Evolutionary conservation across 2,113 vertebrate species (phyloP), one percentile per base, ranked within the genome.

Genomic region (Ibidorhyncha struthersii): DNA sequence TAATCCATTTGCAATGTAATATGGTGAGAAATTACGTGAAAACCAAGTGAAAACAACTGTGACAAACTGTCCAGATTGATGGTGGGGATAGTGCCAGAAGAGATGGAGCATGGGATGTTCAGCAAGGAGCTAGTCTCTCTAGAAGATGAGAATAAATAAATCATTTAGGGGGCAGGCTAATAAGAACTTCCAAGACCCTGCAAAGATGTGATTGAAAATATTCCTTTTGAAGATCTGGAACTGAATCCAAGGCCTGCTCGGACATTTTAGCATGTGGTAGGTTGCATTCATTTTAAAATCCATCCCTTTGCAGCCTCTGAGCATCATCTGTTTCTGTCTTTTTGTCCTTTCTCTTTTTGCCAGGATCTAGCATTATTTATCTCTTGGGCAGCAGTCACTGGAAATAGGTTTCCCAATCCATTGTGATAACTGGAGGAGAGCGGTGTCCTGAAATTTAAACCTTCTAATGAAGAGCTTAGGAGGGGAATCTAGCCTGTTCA

Each of bases 391-490:
- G 71, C 38, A 91, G 78, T 29, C 58, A 34, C 73, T 86, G 86
- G 78, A 82, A 94, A 72, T 80, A 53, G 41, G 70, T 82, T 95
- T 65, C 58, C 63, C 76, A 67, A 86, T 55, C 71, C n/a, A 52
- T 82, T 88, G 70, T 61, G 56, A 63, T 93, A 88, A 88, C 45
- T 22, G 49, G 94, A 80, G 22, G 22, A 82, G 86, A 53, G 59
- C 8, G 29, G 73, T 80, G 90, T 65, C 61, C 87, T 93, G 83
- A 74, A 97, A 96, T 55, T 38, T 69, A 93, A 79, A 77, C 13
- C 45, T 82, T 41, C 78, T 96, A 93, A 92, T 89, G 82, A 92
- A 94, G 74, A 95, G 52, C n/a, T 88, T 86, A 88, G 55, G 34
- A 77, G 27, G 67, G 73, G 27, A 49, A 76, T 81, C 61, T 80